Evolutionary conservation across 2,888 invertebrate species (phyloP).

Genomic region (Toxonevra muliebris): DNA sequence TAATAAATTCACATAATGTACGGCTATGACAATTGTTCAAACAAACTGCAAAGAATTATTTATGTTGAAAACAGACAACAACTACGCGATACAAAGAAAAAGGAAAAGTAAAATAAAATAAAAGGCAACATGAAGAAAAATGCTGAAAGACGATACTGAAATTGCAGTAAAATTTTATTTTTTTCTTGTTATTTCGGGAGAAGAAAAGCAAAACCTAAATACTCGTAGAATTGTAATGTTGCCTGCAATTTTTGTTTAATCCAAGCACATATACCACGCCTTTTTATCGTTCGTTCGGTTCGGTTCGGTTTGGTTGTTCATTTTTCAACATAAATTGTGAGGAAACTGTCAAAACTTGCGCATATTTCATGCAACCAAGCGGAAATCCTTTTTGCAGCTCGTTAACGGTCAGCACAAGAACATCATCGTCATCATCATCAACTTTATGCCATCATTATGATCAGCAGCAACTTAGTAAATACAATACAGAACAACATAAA

Average conservation of each 20-base stretch:
- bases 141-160: slow-evolving; percentile 1
- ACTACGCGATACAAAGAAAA: neutral
- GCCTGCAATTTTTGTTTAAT: slow-evolving; percentile 12
- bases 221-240: neutral
- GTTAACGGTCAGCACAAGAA: slow-evolving; percentile 9
- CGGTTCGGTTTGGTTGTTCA: neutral
- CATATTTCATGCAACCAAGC: slow-evolving; percentile 28
- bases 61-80: slow-evolving; percentile 6
- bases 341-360: slow-evolving; percentile 26
- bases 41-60: neutral
- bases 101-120: neutral
- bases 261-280: slow-evolving; percentile 15
- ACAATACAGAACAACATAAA: too few relatives aligned
- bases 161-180: slow-evolving; percentile 5
- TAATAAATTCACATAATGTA: slow-evolving; percentile 24
- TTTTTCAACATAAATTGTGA: slow-evolving; percentile 18
- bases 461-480: too few relatives aligned
- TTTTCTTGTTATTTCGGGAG: neutral
- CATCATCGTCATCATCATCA: neutral
- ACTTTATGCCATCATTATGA: neutral
- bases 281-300: neutral
- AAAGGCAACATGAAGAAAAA: neutral
- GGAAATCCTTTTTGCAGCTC: slow-evolving; percentile 28
- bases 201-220: neutral
- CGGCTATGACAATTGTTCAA: slow-evolving; percentile 1